Percentiles rank a stretch among this genome's conserved stretches.
Conservation (phyloP, 1,140 invertebrate genomes). For the Tigriopus japonicus region DNA sequence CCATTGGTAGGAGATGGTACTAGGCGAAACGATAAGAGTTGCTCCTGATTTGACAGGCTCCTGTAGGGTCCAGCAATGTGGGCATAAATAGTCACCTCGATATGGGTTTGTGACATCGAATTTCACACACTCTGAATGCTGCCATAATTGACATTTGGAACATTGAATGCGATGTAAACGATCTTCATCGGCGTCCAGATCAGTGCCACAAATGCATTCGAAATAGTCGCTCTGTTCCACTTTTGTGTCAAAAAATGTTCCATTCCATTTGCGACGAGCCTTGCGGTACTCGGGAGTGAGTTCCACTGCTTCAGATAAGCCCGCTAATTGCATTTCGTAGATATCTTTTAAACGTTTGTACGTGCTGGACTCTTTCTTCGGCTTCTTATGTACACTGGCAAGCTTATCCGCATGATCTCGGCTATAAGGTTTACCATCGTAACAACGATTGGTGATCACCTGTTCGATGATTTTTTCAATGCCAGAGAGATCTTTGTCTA, state of each 20-base stretch:
- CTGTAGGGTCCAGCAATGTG: constrained; percentile 39
- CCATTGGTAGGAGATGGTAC: constrained; percentile 48
- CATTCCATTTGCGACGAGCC: constrained; percentile 14
- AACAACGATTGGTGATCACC: constrained; percentile 6
- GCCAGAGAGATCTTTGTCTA: neutral
- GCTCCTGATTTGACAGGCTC: constrained; percentile 33
- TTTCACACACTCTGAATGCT: constrained; percentile 41
- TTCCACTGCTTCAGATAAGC: constrained; percentile 14
- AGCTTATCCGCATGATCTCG: constrained; percentile 15
- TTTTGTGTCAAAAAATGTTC: constrained; percentile 21
- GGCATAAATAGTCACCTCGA: constrained; percentile 33
- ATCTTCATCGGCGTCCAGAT: neutral
- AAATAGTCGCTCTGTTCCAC: constrained; percentile 20
- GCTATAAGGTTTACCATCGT: constrained; percentile 3
- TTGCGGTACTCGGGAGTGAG: constrained; percentile 5
- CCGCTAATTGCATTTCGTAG: constrained; percentile 13
- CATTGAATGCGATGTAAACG: constrained; percentile 28
- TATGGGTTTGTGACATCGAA: constrained; percentile 1
- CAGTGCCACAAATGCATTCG: constrained; percentile 21
- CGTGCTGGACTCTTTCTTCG: constrained; percentile 16
- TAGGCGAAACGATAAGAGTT: constrained; percentile 54
- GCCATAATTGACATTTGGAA: constrained; percentile 33
- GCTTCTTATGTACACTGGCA: constrained; percentile 16
- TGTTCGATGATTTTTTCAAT: constrained; percentile 3
- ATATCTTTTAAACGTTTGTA: constrained; percentile 16